Evolutionary conservation across 2,888 invertebrate genomes (phyloP).

Genomic region (Philereme vetulata): DNA sequence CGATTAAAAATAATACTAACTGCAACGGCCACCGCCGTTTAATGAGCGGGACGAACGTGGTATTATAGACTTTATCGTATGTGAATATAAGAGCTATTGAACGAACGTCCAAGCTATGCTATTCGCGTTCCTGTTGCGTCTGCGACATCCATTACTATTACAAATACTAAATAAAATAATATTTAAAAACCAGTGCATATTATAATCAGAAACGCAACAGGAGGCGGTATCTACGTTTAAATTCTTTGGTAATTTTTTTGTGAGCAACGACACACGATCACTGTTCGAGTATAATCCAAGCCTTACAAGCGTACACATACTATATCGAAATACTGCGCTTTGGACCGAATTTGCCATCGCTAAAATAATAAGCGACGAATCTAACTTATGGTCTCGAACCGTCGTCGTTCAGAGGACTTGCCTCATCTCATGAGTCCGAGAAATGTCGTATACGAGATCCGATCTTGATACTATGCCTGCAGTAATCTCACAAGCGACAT

Average conservation of each 20-base stretch:
- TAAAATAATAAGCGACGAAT: slow-evolving; percentile 35
- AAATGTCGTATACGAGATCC: slow-evolving; percentile 10
- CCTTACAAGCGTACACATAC: slow-evolving; percentile 51
- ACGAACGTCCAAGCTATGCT: slow-evolving; percentile 28
- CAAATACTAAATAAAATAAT: slow-evolving; percentile 18
- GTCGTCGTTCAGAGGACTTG: slow-evolving; percentile 26
- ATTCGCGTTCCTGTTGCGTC: slow-evolving; percentile 26
- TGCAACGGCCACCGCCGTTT: slow-evolving; percentile 15
- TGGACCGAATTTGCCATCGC: slow-evolving; percentile 23
- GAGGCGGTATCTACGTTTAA: slow-evolving; percentile 51
- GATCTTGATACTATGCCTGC: background rate
- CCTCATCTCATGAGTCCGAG: slow-evolving; percentile 2
- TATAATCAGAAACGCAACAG: slow-evolving; percentile 44
- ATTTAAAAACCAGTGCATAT: slow-evolving; percentile 19
- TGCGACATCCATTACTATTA: slow-evolving; percentile 16
- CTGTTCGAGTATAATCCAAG: slow-evolving; percentile 55
- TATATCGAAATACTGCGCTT: slow-evolving; percentile 47
- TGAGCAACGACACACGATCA: slow-evolving; percentile 73
- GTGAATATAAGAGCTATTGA: slow-evolving; percentile 26
- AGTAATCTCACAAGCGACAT: slow-evolving; percentile 14
- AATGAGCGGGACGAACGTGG: slow-evolving; percentile 10
- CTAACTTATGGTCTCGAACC: slow-evolving; percentile 24
- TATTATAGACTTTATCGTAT: slow-evolving; percentile 20
- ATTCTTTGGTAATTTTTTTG: slow-evolving; percentile 81
- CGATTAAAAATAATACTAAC: slow-evolving; percentile 69